A percentile compares a stretch with the other conserved stretches of the same genome.
Conservation (phyloP, 2,113 vertebrate species). For the Vulpes lagopus region DNA sequence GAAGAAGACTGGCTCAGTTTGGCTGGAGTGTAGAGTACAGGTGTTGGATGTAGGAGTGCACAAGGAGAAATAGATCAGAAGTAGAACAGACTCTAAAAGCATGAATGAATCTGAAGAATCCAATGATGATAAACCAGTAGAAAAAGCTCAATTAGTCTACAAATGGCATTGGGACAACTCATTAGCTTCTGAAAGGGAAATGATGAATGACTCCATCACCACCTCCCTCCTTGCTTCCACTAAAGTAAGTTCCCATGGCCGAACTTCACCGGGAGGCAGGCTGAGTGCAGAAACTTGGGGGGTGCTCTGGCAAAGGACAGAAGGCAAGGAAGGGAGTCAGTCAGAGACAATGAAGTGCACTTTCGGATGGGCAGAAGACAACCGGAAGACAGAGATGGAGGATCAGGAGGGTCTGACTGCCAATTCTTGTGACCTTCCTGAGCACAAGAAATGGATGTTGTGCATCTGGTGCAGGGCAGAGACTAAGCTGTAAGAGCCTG, state of each 20-base stretch:
- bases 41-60: neutral
- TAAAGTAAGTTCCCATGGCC: neutral
- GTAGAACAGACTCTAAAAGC: neutral
- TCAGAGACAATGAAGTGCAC: neutral
- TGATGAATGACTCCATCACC: neutral
- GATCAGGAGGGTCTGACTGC: neutral
- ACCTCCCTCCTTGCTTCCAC: neutral
- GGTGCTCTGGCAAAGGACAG: neutral
- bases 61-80: neutral
- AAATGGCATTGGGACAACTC: neutral
- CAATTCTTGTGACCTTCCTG: neutral
- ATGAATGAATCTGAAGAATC: neutral
- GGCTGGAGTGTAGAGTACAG: neutral
- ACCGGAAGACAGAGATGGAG: neutral
- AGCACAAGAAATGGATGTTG: neutral
- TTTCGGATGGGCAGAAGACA: neutral
- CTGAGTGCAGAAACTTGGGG: neutral
- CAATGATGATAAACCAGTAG: neutral
- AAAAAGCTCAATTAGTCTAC: neutral
- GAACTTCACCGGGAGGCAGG: neutral
- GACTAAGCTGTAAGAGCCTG: neutral
- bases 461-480: neutral
- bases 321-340: neutral
- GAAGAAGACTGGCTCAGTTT: neutral
- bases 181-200: neutral